These are phyloP conservation scores for Etheostoma nigrum DNA, from an alignment of 2,797 vertebrate genomes.

Conservation along the genomic window DNA sequence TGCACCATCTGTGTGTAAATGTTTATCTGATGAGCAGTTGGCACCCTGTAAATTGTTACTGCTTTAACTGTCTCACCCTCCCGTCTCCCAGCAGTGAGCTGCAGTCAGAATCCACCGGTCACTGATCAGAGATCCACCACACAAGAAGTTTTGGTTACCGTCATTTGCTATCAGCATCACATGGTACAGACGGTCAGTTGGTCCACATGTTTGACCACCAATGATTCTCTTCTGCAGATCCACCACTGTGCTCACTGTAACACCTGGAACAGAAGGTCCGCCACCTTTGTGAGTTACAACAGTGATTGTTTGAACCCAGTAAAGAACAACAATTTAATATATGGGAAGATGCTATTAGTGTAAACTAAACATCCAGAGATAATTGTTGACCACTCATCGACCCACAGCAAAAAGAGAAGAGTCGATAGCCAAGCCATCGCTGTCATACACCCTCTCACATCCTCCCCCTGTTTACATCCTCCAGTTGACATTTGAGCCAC, in stretches of 20 bases:
- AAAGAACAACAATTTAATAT: not conserved
- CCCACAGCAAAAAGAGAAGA: too few species aligned
- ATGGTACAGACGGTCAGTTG: rapidly evolving
- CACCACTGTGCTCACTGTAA: not conserved
- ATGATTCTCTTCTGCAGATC: conserved; percentile 35
- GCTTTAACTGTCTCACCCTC: not conserved
- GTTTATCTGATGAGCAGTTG: too few species aligned
- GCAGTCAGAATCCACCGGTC: conserved; percentile 11
- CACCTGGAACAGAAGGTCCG: conserved; percentile 14
- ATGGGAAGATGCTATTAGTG: too few species aligned
- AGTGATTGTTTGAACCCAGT: not conserved
- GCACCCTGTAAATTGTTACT: too few species aligned
- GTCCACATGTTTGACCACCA: rapidly evolving
- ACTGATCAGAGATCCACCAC: conserved; percentile 19
- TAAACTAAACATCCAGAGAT: too few species aligned
- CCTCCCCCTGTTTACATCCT: too few species aligned
- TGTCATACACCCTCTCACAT: too few species aligned
- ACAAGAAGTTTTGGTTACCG: not conserved
- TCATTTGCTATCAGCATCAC: not conserved
- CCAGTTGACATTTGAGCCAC: too few species aligned
- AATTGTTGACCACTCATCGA: too few species aligned
- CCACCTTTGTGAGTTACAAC: not conserved
- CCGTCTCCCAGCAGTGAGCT: rapidly evolving
- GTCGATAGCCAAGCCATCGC: too few species aligned
- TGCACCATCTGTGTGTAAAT: too few species aligned